Conservation (phyloP, 2,797 vertebrate species). For the Gobionotothen gibberifrons region DNA sequence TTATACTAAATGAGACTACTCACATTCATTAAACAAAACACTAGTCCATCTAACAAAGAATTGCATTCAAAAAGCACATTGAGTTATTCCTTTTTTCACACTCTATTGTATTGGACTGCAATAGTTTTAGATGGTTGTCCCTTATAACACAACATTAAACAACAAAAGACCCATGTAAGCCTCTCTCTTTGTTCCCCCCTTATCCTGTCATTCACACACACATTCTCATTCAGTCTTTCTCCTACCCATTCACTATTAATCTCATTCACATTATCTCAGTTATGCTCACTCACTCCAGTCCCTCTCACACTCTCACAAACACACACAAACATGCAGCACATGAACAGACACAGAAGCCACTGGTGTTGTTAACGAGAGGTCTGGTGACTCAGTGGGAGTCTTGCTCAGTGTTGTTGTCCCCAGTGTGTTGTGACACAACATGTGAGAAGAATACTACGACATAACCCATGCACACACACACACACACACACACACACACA, state of each 20-base stretch:
- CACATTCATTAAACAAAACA: too few relatives aligned
- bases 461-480: background rate
- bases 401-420: constrained; percentile 36
- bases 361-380: constrained; percentile 34
- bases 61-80: too few relatives aligned
- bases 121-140: background rate
- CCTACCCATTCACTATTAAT: constrained; percentile 9
- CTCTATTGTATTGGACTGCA: background rate
- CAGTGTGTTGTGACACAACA: constrained; percentile 55
- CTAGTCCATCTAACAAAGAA: too few relatives aligned
- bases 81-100: too few relatives aligned
- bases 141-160: background rate
- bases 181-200: background rate
- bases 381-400: constrained; percentile 58
- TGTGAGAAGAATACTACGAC: constrained; percentile 31
- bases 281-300: background rate
- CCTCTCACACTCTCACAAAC: background rate
- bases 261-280: background rate
- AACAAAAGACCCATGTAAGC: background rate
- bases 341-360: constrained; percentile 22
- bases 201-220: background rate
- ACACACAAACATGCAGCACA: constrained; percentile 7
- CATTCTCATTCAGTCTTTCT: constrained; percentile 19
- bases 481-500: too few relatives aligned
- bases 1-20: too few relatives aligned